These are phyloP conservation scores for Trididemnum clinides DNA, from an alignment of 23 tunicate species.

Conservation along the genomic window DNA sequence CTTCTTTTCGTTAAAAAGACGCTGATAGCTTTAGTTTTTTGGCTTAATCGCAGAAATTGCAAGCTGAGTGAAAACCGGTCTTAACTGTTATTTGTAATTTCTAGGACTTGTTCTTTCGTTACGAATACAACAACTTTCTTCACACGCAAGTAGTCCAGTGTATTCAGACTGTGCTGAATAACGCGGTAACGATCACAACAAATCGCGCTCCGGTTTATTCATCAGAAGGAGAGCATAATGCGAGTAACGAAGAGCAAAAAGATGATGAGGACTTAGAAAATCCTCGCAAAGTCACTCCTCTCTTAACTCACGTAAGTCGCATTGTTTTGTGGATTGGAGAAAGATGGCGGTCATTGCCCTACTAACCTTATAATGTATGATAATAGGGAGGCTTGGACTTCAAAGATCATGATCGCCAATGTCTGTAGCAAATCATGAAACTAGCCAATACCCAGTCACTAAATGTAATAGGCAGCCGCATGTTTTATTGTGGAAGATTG, in stretches of 20 bases:
- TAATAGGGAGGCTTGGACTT: no score
- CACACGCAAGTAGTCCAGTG: constrained; percentile 96
- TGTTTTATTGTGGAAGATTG: no score
- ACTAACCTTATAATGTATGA: not conserved
- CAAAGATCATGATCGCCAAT: no score
- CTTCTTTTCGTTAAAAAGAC: no score
- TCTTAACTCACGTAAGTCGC: constrained; percentile 77
- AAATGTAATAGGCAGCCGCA: no score
- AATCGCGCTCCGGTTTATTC: constrained; percentile 12
- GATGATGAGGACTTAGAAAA: constrained; percentile 71
- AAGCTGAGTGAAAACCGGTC: no score
- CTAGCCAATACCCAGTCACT: no score
- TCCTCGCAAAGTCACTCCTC: constrained; percentile 88
- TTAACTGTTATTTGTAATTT: no score
- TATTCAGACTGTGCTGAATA: constrained; percentile 83
- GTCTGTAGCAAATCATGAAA: no score
- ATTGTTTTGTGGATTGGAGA: not conserved
- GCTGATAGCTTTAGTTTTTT: no score
- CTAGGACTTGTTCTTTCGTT: constrained; percentile 88
- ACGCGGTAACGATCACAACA: constrained; percentile 73
- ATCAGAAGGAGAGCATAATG: constrained; percentile 2
- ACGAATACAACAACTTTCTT: constrained; percentile 96
- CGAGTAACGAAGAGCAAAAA: constrained; percentile 41
- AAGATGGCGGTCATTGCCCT: no score
- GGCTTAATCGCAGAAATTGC: no score